Evolutionary conservation across 2,888 invertebrate species (phyloP), one percentile per base, ranked within the genome.

Genomic region (Nemoura dubitans): DNA sequence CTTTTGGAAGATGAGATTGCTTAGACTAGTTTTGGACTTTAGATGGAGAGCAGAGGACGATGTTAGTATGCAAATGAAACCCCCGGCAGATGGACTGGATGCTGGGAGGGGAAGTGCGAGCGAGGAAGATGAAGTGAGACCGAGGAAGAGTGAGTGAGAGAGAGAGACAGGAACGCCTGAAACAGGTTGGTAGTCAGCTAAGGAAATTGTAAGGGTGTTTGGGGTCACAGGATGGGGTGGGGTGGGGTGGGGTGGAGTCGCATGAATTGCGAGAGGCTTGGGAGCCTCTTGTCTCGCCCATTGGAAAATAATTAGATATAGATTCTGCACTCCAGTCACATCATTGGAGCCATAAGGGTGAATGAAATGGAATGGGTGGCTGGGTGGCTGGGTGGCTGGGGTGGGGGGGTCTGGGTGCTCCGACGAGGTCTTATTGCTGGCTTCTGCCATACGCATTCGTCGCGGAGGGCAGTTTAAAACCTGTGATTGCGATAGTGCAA

Each of bases 221-320:
- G 78, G 82, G 36, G 30, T 82, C 36, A 36, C 30, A n/a, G n/a
- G 86, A 36, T 43, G 76, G 36, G n/a, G 27, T 3, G 43, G 6
- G 78, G 0, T 42, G 25, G 59, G 43, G 43, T 25, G 43, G 59
- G 25, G 83, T 1, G 42, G 16, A 25, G 83, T n/a, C 21, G 85
- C n/a, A n/a, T 36, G 16, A 27, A 59, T 26, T 27, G 85, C n/a
- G 80, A 42, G 43, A 36, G 43, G 59, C 14, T 36, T 36, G 42
- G 83, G 83, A 3, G 26, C 30, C 83, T 42, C 84, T 84, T 84
- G 87, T 81, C 78, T 85, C 86, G 76, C 86, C 86, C 87, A 87
- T 87, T 87, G 87, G 85, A 86, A 87, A 87, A 87, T 87, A 87
- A 87, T 87, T 87, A 86, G 87, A 87, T 87, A 43, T 43, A 86